Conservation (phyloP, 1,140 invertebrate genomes). For the Apis cerana region DNA sequence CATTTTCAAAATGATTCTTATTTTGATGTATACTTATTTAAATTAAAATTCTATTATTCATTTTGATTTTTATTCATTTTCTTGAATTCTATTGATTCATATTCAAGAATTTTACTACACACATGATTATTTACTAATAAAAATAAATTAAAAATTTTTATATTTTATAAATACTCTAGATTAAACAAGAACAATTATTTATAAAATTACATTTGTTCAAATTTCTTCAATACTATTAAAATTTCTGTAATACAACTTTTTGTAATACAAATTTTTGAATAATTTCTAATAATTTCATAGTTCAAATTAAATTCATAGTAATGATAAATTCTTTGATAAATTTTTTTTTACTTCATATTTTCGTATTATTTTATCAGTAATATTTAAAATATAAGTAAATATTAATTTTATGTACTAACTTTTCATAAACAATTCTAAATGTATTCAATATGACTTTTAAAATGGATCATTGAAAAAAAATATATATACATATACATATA, state of each 20-base stretch:
- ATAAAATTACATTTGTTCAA: constrained; percentile 34
- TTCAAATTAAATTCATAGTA: neutral
- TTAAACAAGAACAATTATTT: constrained; percentile 13
- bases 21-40: neutral
- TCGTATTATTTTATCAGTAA: neutral
- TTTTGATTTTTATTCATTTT: constrained; percentile 14
- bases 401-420: constrained; percentile 26
- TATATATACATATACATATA: too few relatives aligned
- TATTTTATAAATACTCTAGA: neutral
- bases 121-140: constrained; percentile 12
- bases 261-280: neutral
- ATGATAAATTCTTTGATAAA: neutral
- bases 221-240: constrained; percentile 7
- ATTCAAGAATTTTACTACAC: constrained; percentile 2
- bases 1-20: constrained; percentile 22
- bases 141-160: constrained; percentile 10
- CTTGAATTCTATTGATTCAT: neutral
- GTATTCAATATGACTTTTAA: neutral
- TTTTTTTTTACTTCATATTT: constrained; percentile 16
- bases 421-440: constrained; percentile 13
- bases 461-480: constrained; percentile 4
- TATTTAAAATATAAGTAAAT: constrained; percentile 25
- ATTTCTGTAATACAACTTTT: constrained; percentile 5
- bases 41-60: constrained; percentile 6
- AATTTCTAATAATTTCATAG: too few relatives aligned